Evolutionary conservation across 1,140 invertebrate species (phyloP).

Genomic region (Andrena cerasifolii): DNA sequence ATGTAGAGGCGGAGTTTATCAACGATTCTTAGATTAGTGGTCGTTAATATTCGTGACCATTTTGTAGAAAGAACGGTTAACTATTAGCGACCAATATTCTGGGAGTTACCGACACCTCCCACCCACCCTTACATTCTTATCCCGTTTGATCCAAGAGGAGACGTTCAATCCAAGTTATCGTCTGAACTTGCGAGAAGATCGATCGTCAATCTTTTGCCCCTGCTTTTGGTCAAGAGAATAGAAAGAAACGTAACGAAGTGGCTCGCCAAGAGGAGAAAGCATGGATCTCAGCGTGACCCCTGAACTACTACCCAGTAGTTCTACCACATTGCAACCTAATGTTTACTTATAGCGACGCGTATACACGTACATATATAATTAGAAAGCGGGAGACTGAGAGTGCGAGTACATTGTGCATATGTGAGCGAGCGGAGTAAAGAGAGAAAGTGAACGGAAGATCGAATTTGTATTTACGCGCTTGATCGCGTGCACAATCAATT

Average conservation of each 20-base stretch:
- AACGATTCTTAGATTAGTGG: too few species aligned
- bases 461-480: constrained; percentile 53
- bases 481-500: constrained; percentile 64
- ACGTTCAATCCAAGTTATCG: too few species aligned
- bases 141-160: too few species aligned
- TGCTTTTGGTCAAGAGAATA: background rate
- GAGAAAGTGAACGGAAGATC: constrained; percentile 30
- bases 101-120: too few species aligned
- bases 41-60: too few species aligned
- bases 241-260: constrained; percentile 15
- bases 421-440: constrained; percentile 24
- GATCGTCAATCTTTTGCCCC: background rate
- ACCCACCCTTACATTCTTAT: too few species aligned
- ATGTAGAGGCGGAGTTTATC: too few species aligned
- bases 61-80: too few species aligned
- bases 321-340: constrained; percentile 22
- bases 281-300: constrained; percentile 7
- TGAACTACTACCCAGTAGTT: constrained; percentile 36
- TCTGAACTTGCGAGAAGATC: background rate
- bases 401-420: constrained; percentile 31
- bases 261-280: background rate
- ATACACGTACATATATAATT: constrained; percentile 24
- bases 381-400: constrained; percentile 50
- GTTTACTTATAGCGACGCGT: constrained; percentile 37
- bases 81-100: too few species aligned